A percentile compares a stretch with the other conserved stretches of the same genome.
phyloP scores from a whole-genome alignment of 2,888 invertebrate species.

The Anagyrus pseudococci region DNA sequence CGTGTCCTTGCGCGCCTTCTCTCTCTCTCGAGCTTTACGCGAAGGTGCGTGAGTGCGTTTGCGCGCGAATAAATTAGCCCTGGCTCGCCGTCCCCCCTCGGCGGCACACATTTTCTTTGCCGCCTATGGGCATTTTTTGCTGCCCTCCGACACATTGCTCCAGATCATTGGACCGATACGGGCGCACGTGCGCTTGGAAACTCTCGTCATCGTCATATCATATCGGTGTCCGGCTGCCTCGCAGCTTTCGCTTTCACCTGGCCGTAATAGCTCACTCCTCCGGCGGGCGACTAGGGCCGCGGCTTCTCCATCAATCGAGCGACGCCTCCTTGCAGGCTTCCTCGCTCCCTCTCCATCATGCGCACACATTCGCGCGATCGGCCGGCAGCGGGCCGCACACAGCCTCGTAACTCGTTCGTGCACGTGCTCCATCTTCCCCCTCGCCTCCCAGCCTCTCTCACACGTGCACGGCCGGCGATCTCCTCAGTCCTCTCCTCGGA shows the following conservation, averaged over 20 bases:
- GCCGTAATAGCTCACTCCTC: background rate
- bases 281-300: background rate
- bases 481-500: background rate
- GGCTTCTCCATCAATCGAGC: background rate
- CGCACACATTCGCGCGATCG: background rate
- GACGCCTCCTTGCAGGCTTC: background rate
- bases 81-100: too few species aligned
- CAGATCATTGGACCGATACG: background rate
- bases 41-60: background rate
- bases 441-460: conserved; percentile 40
- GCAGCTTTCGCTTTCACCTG: background rate
- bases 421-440: conserved; percentile 18
- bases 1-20: conserved; percentile 42
- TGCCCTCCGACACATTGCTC: background rate
- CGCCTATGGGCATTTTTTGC: background rate
- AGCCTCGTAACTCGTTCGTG: conserved; percentile 24
- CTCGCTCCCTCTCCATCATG: background rate
- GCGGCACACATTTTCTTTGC: background rate
- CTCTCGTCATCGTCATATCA: background rate
- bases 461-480: conserved; percentile 5
- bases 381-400: background rate
- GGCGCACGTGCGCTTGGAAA: background rate
- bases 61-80: background rate
- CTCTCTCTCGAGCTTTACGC: conserved; percentile 41
- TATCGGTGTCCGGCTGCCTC: background rate